phyloP scores from a whole-genome alignment of 1,140 invertebrate species.

The Caenorhabditis tropicalis region DNA sequence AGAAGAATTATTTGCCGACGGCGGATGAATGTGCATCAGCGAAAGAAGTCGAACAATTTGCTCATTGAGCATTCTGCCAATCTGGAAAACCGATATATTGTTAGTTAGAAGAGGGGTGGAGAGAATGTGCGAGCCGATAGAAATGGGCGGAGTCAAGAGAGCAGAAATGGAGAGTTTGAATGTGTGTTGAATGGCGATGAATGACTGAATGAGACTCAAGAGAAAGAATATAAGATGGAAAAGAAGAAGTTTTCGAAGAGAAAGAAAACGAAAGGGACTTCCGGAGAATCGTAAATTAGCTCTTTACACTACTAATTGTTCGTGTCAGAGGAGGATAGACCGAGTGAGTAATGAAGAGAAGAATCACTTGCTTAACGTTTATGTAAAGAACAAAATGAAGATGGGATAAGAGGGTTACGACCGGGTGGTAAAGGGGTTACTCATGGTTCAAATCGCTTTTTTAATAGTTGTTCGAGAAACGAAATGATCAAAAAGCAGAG shows the following conservation, averaged over 20 bases:
- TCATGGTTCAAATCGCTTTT: neutral
- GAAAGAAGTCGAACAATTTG: conserved; percentile 36
- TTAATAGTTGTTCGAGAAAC: neutral
- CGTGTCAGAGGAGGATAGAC: neutral
- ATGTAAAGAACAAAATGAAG: neutral
- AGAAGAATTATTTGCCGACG: conserved; percentile 2
- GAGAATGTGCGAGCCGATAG: conserved; percentile 35
- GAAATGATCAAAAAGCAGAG: neutral
- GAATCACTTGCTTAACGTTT: neutral
- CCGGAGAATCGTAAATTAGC: conserved; percentile 43
- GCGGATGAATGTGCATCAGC: conserved; percentile 35
- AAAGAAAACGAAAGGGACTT: neutral
- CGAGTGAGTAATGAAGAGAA: neutral
- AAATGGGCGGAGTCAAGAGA: conserved; percentile 28
- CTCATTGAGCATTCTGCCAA: conserved; percentile 43
- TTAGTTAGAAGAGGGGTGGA: neutral
- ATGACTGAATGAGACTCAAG: conserved; percentile 40
- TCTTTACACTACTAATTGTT: conserved; percentile 32
- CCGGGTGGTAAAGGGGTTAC: neutral
- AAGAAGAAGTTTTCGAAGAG: conserved; percentile 18
- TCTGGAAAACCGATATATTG: conserved; percentile 39
- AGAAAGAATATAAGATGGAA: neutral
- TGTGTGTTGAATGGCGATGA: conserved; percentile 17
- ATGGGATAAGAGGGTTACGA: neutral
- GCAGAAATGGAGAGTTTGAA: neutral